Evolutionary conservation across 2,113 vertebrate species (phyloP), one percentile per base, ranked within the genome.

Genomic region (Oncorhynchus tshawytscha): DNA sequence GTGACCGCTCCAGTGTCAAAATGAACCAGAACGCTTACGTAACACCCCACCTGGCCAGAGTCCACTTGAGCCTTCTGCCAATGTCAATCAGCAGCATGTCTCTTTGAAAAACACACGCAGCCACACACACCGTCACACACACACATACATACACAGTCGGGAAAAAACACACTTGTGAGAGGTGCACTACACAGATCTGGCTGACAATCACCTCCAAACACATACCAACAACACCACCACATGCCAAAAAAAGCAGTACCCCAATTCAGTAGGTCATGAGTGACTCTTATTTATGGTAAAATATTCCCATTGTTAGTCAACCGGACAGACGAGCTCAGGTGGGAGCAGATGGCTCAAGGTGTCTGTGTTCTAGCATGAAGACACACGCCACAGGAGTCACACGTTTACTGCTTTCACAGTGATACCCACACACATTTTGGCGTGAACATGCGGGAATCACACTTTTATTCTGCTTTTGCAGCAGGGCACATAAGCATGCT

Each of bases 11-110:
- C 69, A 62, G 66, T 54, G 78, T 81, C 82, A 81, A 84, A 87
- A 82, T 91, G 74, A 90, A 87, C 79, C 77, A 72, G 51, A 78
- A 18, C 80, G 82, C 79, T 91, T 88, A 71, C 69, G 69, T 89
- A 88, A 64, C 70, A 62, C 70, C 16, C 77, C 57, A 18, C 68
- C 68, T 24, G 49, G 60, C 71, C 74, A 76, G 74, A 76, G 34
- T 85, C 81, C 48, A 65, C 79, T 80, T 22, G 15, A 79, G 80
- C 70, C 70, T 51, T 62, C 62, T 74, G 75, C 78, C 83, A 81
- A 67, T 80, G 76, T 75, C 76, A 79, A 80, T 90, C 80, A 86
- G 70, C 69, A 78, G 65, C 64, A 59, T 67, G 48, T 20, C 2
- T 64, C 74, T 82, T 57, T 81, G 48, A 81, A 68, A 51, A 12